Conservation (phyloP, 64 coral and sea anemone genomes). For the Anthopleura sola region DNA sequence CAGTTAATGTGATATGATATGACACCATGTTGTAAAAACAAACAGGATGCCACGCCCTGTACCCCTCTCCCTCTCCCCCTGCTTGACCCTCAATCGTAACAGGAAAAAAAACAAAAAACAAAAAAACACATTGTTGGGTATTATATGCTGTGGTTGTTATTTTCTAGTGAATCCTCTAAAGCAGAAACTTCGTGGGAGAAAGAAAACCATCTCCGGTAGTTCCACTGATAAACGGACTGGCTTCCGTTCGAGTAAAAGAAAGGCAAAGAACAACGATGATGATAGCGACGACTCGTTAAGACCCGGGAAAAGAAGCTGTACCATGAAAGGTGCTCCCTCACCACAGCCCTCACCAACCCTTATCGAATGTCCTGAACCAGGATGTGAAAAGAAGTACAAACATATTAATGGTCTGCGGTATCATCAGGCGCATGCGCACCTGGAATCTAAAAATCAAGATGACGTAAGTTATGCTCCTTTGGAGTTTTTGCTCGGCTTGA, state of each 20-base stretch:
- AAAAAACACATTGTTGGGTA: too few species aligned
- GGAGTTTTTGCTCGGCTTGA: too few species aligned
- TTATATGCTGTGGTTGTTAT: not conserved
- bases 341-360: constrained; percentile 88
- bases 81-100: too few species aligned
- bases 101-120: too few species aligned
- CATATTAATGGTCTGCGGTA: constrained; percentile 97
- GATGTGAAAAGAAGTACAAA: constrained; percentile 97
- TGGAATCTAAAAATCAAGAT: constrained; percentile 55
- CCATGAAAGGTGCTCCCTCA: constrained; percentile 77
- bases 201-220: constrained; percentile 48
- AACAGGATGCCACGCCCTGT: too few species aligned
- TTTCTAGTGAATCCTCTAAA: constrained; percentile 62
- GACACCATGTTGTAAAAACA: too few species aligned
- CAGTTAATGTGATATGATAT: too few species aligned
- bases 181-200: constrained; percentile 86
- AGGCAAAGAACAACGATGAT: constrained; percentile 76
- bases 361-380: constrained; percentile 94
- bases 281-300: constrained; percentile 83
- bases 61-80: too few species aligned
- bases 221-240: constrained; percentile 44
- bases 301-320: constrained; percentile 89
- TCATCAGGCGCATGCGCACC: constrained; percentile 95
- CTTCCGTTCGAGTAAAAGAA: constrained; percentile 46
- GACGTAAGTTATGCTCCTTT: constrained; percentile 39